These are phyloP conservation scores for western clawed frog (Xenopus tropicalis) DNA, from an alignment of 2,113 vertebrate species.

Conservation along the genomic window UCB_Xtro_10.0 CM004444.2:128503501-128504000, in stretches of 20 bases:
- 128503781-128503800: not conserved
- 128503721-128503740: not conserved
- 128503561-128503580: too few species aligned
- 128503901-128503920: too few species aligned
- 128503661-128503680: not conserved
- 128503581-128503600: too few species aligned
- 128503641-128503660: not conserved
- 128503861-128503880: not conserved
- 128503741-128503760: not conserved
- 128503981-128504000: too few species aligned
- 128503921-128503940: too few species aligned
- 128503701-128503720: not conserved
- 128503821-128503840: not conserved
- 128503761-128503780: slow-evolving; percentile 1
- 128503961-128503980: too few species aligned
- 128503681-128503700: slow-evolving; percentile 3
- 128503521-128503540: too few species aligned
- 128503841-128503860: not conserved
- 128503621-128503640: not conserved
- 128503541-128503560: too few species aligned
- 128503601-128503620: not conserved
- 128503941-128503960: too few species aligned
- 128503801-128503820: slow-evolving; percentile 1
- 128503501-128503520: too few species aligned
- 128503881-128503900: not conserved